Base-by-base conservation (phyloP, 2,113 vertebrate genomes). In the Aegotheles bennettii region DNA sequence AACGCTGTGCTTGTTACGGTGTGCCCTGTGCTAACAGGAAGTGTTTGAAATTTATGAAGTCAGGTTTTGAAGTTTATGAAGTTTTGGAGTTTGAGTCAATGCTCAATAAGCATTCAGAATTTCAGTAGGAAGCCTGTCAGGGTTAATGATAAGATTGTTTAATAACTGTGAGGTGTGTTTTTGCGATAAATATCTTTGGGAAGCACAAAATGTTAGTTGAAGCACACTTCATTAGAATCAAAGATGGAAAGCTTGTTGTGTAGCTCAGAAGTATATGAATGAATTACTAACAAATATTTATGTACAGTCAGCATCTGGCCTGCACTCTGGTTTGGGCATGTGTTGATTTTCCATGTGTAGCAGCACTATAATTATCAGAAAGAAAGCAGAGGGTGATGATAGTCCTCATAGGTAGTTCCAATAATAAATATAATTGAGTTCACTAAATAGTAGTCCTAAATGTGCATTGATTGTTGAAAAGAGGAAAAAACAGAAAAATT, bases 381-480 rank as follows among this genome's bases (percentile, higher is more conserved):
- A 90, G 69, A 70, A 91, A 87, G 65, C 28, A 61, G 67, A 85
- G 29, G 13, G 17, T 63, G 28, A 11, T 75, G 33, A 67, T 71
- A 53, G n/a, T 70, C 36, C 71, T 92, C 68, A 53, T 67, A 92
- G 50, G 43, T 90, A 24, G 71, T 90, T 90, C 63, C 71, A 95
- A 15, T 93, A 75, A 84, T 80, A 94, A 84, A 81, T 84, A 73
- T 70, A 87, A 81, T 76, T 86, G 60, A 89, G 40, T 78, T 93
- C 40, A 81, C 17, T 60, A 38, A 84, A 59, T 63, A 88, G n/a
- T 59, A 84, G 71, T 60, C 43, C 38, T 91, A 59, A 86, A 71
- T 60, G n/a, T 51, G 51, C 76, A 78, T 68, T 86, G 83, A 90
- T 64, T 94, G 77, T 70, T 87, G 60, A 71, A 81, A 90, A 78